phyloP scores from a whole-genome alignment of 2,113 vertebrate genomes.

The Rhea pennata region DNA sequence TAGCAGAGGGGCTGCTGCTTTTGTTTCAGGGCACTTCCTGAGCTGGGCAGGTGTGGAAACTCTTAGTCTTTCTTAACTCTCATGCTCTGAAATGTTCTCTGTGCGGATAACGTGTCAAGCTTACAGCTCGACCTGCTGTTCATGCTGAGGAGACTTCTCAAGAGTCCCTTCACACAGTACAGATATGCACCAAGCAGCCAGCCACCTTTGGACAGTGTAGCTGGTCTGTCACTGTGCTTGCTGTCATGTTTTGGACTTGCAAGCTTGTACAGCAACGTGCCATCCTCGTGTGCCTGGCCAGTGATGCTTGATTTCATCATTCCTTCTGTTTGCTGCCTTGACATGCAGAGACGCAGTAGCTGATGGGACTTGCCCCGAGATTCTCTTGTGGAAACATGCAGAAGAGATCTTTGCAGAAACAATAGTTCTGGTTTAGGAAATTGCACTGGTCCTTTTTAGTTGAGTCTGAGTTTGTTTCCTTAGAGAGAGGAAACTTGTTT shows the following conservation, averaged over 20 bases:
- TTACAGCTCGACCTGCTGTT: not conserved
- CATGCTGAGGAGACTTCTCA: not conserved
- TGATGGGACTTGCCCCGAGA: slow-evolving; percentile 29
- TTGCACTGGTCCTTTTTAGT: not conserved
- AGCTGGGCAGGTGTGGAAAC: not conserved
- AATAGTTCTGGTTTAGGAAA: not conserved
- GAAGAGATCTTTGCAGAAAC: not conserved
- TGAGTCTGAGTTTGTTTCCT: not conserved
- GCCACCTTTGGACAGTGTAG: fast-evolving
- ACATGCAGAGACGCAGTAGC: not conserved
- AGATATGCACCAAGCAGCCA: fast-evolving
- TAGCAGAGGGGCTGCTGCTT: not conserved
- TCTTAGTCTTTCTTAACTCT: not conserved
- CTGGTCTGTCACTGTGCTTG: not conserved
- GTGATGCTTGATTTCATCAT: not conserved
- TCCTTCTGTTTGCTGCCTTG: slow-evolving; percentile 1
- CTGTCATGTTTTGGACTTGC: not conserved
- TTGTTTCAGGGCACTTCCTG: fast-evolving
- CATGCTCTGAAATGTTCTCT: not conserved
- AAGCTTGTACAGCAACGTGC: not conserved
- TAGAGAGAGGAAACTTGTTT: not conserved
- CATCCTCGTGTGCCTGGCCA: not conserved
- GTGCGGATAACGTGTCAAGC: not conserved
- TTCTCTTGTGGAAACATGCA: slow-evolving; percentile 39
- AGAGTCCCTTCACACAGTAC: fast-evolving